Base-by-base conservation (phyloP, 2,888 invertebrate species). In the Microctonus aethiopoides region DNA sequence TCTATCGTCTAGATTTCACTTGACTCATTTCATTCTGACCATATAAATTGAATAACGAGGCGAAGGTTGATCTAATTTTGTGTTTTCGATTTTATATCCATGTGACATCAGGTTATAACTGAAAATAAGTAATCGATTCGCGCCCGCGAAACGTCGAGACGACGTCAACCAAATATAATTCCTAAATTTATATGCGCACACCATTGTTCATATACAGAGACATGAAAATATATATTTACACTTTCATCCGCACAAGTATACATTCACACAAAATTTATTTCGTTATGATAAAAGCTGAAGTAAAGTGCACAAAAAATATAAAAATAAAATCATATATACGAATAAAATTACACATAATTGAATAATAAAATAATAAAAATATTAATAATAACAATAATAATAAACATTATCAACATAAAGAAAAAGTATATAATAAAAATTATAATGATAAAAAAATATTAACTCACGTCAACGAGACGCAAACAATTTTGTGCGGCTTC, bases 401-500 rank as follows among this genome's bases (percentile, higher is more conserved):
- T 46, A 29, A n/a, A n/a, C n/a, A n/a, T n/a, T n/a, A n/a, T n/a
- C n/a, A n/a, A n/a, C n/a, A n/a, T n/a, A n/a, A n/a, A n/a, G n/a
- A n/a, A n/a, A n/a, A n/a, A n/a, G n/a, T 26, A 26, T 0, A 46
- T 2, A 46, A 46, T 5, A n/a, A 52, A 32, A 32, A 63, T 22
- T 13, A 52, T 13, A 16, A 62, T 26, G 16, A 16, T 20, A 52
- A 22, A 52, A 34, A 34, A 34, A 11, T 11, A 9, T 29, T 26
- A 16, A 63, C 16, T 59, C 22, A 20, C 32, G 29, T 2, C 52
- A 52, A 36, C 39, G 16, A 46, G 76, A 76, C 66, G 78, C 80
- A 78, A 82, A 81, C 81, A 80, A 80, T 81, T 74, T 68, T 74
- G 74, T n/a, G 39, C 13, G 13, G 72, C 69, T 71, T 75, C 70